Conservation (phyloP, 2,113 vertebrate species). For the Ascaphus truei region DNA sequence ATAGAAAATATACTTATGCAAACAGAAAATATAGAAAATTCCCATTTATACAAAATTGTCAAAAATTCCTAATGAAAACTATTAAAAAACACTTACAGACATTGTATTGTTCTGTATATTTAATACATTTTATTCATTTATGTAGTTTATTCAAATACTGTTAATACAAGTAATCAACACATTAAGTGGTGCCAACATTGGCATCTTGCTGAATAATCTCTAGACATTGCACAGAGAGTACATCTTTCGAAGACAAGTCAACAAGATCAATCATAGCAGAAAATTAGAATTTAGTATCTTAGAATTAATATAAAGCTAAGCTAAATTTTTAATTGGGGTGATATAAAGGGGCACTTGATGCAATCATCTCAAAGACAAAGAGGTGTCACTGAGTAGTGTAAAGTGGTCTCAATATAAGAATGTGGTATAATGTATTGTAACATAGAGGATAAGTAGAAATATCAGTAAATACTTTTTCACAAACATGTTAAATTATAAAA, state of each 20-base stretch:
- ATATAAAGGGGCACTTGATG: slow-evolving; percentile 93
- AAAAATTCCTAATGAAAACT: slow-evolving; percentile 64
- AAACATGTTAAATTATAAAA: too few species aligned
- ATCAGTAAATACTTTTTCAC: neutral
- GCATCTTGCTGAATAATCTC: slow-evolving; percentile 94
- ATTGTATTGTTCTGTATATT: slow-evolving; percentile 53
- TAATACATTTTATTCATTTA: slow-evolving; percentile 33
- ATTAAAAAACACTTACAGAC: slow-evolving; percentile 71
- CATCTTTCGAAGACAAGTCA: slow-evolving; percentile 93
- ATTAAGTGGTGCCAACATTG: slow-evolving; percentile 77
- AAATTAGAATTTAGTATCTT: slow-evolving; percentile 98
- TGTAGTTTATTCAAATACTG: slow-evolving; percentile 76
- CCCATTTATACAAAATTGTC: too few species aligned
- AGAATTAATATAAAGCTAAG: slow-evolving; percentile 82
- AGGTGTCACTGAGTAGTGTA: slow-evolving; percentile 60
- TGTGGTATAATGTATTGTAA: neutral
- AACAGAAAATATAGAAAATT: too few species aligned
- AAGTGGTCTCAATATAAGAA: slow-evolving; percentile 36
- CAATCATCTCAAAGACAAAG: slow-evolving; percentile 79
- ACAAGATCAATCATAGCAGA: slow-evolving; percentile 98
- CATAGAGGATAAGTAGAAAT: neutral
- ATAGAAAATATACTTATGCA: too few species aligned
- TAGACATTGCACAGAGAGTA: slow-evolving; percentile 70
- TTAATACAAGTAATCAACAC: slow-evolving; percentile 79
- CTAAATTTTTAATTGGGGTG: slow-evolving; percentile 95